A percentile compares a stretch with the other conserved stretches of the same genome.
phyloP scores from a whole-genome alignment of 2,113 vertebrate species.

The Cygnus buccinator region DNA sequence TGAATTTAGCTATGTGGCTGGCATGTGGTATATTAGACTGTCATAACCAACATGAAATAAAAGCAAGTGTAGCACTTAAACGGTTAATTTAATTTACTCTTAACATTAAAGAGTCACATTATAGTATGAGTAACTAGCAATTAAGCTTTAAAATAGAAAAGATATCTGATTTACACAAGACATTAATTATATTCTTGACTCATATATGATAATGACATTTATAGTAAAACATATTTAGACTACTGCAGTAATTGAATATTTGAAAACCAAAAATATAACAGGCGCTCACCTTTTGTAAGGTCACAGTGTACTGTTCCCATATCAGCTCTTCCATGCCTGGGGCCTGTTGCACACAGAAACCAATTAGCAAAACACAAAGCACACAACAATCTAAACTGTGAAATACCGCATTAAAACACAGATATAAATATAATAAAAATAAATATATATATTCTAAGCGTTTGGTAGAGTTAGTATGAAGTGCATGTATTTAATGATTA shows the following conservation, averaged over 20 bases:
- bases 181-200: background rate
- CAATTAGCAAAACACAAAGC: constrained; percentile 33
- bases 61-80: background rate
- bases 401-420: background rate
- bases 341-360: constrained; percentile 72
- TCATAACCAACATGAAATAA: background rate
- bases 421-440: background rate
- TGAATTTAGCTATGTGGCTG: background rate
- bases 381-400: background rate
- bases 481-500: background rate
- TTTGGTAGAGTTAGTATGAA: background rate
- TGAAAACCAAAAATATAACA: constrained; percentile 46
- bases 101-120: accelerated
- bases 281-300: constrained; percentile 88
- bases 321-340: constrained; percentile 90
- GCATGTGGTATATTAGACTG: background rate
- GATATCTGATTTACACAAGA: background rate
- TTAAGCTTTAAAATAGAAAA: background rate
- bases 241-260: background rate
- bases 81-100: background rate
- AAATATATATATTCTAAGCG: background rate
- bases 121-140: background rate
- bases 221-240: background rate
- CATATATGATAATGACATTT: background rate
- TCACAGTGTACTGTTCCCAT: constrained; percentile 97